Base-by-base conservation (phyloP, 2,888 invertebrate species). In the Mesochorus sp. region DNA sequence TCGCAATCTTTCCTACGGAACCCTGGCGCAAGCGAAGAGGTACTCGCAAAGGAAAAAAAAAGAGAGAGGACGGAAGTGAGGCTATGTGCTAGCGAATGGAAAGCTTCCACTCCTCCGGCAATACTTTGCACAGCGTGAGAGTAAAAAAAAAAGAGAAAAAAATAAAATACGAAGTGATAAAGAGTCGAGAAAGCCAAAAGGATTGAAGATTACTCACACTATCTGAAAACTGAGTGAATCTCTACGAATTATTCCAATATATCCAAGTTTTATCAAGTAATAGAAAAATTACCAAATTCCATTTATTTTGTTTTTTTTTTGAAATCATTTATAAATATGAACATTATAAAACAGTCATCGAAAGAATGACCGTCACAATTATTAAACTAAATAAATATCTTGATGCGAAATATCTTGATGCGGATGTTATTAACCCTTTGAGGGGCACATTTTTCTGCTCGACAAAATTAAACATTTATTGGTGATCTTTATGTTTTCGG, bases 41-140 rank as follows among this genome's bases (percentile, higher is more conserved):
- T 2, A 42, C 28, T 31, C 6, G 26, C 42, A 21, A 5, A 12
- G 1, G 2, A 57, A 66, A 64, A 64, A 70, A 28, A 66, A 55
- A 66, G 37, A 67, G 31, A 19, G 51, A 24, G 51, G 49, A 26
- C 68, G 19, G 34, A 62, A 61, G 61, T 14, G 49, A 55, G 68
- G 12, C 24, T 42, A 53, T 61, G 55, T 53, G 34, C 53, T 21
- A 47, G 53, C 34, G 68, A 70, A 55, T 62, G 62, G 49, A 76
- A 76, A 76, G 75, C 68, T 76, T 70, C 44, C 47, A 67, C 37
- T 51, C 51, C 47, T 47, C 19, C 10, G 12, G 67, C 59, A 75
- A 61, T 75, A 68, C 55, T 76, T 62, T 64, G 10, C 68, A 34
- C 24, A 31, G 26, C 19, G 24, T 17, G 59, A 59, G 53, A 55